phyloP scores from a whole-genome alignment of 2,113 vertebrate genomes.

The Brachypodius melanocephalos region DNA sequence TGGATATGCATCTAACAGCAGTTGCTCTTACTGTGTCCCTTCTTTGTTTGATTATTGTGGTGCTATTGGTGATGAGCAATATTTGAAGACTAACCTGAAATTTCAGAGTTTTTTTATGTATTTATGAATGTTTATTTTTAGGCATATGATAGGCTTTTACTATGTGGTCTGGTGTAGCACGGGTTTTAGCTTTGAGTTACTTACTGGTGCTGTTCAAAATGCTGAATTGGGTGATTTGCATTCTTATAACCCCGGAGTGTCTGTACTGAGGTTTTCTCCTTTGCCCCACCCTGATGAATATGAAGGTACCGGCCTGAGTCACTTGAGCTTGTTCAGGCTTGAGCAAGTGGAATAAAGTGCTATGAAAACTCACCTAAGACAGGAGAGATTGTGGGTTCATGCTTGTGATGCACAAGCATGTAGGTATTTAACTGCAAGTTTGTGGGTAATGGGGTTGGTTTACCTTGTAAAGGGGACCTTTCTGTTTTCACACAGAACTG shows the following conservation, averaged over 20 bases:
- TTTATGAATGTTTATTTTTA: background rate
- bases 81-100: background rate
- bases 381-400: background rate
- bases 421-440: background rate
- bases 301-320: background rate
- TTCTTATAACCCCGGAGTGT: background rate
- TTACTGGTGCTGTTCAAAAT: background rate
- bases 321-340: constrained; percentile 36
- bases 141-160: background rate
- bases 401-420: background rate
- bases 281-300: constrained; percentile 16
- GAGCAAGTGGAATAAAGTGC: background rate
- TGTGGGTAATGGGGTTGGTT: background rate
- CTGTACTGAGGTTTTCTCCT: background rate
- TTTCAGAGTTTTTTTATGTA: accelerated
- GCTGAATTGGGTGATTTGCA: background rate
- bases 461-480: background rate
- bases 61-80: background rate
- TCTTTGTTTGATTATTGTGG: background rate
- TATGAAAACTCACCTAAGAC: background rate
- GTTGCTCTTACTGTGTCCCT: background rate
- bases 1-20: background rate
- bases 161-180: background rate
- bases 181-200: background rate
- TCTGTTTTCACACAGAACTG: background rate